Conservation (phyloP, 2,113 vertebrate species). For the Chunga burmeisteri region DNA sequence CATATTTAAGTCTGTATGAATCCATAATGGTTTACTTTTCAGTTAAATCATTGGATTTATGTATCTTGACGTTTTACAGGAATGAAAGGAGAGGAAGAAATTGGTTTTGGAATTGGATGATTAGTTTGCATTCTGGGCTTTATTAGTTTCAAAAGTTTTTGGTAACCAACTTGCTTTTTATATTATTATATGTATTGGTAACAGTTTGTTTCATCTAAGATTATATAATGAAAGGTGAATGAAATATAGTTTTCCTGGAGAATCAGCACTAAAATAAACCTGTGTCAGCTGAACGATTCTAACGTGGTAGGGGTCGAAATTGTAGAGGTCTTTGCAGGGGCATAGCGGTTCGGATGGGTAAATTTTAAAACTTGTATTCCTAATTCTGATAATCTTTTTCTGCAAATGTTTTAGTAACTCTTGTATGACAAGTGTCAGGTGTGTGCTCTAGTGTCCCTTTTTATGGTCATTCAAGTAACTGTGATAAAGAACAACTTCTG, state of each 20-base stretch:
- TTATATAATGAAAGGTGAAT: background rate
- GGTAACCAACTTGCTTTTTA: background rate
- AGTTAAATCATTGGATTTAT: background rate
- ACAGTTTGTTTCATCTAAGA: background rate
- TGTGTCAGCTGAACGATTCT: background rate
- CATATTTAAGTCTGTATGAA: background rate
- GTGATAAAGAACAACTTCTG: background rate
- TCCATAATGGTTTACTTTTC: background rate
- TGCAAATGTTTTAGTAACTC: background rate
- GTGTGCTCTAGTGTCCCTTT: background rate
- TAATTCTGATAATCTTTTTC: background rate
- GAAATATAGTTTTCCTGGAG: background rate
- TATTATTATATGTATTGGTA: background rate
- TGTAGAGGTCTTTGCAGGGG: background rate
- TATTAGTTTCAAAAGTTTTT: background rate
- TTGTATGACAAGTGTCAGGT: background rate
- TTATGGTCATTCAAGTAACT: background rate
- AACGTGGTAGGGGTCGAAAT: background rate
- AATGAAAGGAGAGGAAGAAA: background rate
- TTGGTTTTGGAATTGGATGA: background rate
- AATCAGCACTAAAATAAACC: background rate
- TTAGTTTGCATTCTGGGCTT: background rate
- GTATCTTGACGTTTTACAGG: fast-evolving
- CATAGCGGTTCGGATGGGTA: background rate
- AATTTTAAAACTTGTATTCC: background rate